Evolutionary conservation across 2,888 invertebrate genomes (phyloP), one percentile per base, ranked within the genome.

Genomic region (Synanthedon andrenaeformis): DNA sequence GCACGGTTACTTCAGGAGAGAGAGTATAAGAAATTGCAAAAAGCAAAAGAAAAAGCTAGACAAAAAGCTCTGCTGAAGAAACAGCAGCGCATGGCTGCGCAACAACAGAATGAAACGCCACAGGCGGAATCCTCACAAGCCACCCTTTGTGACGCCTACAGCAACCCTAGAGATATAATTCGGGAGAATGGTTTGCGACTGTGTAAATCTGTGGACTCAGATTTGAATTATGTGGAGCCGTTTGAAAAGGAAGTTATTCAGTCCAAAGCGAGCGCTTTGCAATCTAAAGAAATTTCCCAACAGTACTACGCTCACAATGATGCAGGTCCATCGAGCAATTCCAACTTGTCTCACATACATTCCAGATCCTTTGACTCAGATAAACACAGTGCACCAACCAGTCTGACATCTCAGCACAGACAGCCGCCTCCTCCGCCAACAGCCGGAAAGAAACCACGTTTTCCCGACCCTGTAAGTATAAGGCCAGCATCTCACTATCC

Each of bases 231-330:
- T 68, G 86, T 87, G 45, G 87, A 87, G 57, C 87, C 87, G 19
- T 87, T 87, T 71, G 86, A 87, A 58, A 86, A 87, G 56, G 87
- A 87, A 61, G 78, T 79, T 28, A 87, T 87, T 45, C 85, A 87
- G 58, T 87, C 87, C 0, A 85, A 80, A 72, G 76, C 82, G 14
- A 83, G 81, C 74, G 87, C 87, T n/a, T 58, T 86, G 23, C 72
- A 83, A 56, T 77, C 82, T 14, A 79, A 82, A 61, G 82, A 86
- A 58, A 66, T 77, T 35, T 87, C 87, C 1, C 79, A 72, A 55
- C 85, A 84, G 59, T 84, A 79, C 59, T 85, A 75, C 55, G 60
- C 70, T 3, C 74, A 76, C 42, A 28, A 50, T 10, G 75, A 79
- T 55, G 65, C 75, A 6, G 72, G 76, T 49, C 70, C 81, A 41